These are phyloP conservation scores for Drosophila meridionalis DNA, from an alignment of 2,888 invertebrate species.

Conservation along the genomic window DNA sequence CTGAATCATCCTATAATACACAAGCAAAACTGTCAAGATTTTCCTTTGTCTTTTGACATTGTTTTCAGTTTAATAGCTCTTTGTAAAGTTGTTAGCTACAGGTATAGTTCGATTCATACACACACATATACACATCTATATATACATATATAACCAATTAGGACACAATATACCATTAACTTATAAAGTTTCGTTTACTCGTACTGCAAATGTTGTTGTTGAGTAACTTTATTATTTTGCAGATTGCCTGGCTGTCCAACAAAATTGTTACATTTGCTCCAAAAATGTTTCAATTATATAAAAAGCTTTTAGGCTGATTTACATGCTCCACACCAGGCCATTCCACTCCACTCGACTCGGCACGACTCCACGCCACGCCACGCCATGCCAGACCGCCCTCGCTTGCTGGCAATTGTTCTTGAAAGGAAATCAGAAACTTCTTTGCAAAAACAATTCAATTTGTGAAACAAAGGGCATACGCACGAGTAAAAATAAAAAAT, in stretches of 20 bases:
- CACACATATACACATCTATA: not conserved
- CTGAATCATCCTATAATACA: not conserved
- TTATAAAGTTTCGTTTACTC: constrained; percentile 16
- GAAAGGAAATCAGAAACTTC: constrained; percentile 63
- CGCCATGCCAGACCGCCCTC: not conserved
- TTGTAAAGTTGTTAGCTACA: constrained; percentile 3
- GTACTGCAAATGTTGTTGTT: constrained; percentile 9
- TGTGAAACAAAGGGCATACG: constrained; percentile 58
- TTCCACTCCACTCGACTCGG: not conserved
- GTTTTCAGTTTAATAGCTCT: constrained; percentile 1
- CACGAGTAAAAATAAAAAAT: constrained; percentile 21
- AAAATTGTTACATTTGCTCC: constrained; percentile 53
- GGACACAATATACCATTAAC: constrained; percentile 30
- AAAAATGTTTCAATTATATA: constrained; percentile 72
- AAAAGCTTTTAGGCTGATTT: constrained; percentile 65
- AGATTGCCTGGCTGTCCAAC: constrained; percentile 39
- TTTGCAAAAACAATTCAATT: constrained; percentile 70
- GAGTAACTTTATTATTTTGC: constrained; percentile 44
- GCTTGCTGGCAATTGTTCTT: constrained; percentile 28
- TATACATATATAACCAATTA: constrained; percentile 23
- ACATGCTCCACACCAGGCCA: constrained; percentile 29
- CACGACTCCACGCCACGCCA: not conserved
- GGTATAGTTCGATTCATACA: not conserved
- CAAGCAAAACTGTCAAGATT: not conserved
- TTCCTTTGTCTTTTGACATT: not conserved